A percentile compares a stretch with the other conserved stretches of the same genome.
These are phyloP conservation scores for Nephrotoma guestfalica DNA, from an alignment of 2,888 invertebrate genomes.

Conservation along the genomic window DNA sequence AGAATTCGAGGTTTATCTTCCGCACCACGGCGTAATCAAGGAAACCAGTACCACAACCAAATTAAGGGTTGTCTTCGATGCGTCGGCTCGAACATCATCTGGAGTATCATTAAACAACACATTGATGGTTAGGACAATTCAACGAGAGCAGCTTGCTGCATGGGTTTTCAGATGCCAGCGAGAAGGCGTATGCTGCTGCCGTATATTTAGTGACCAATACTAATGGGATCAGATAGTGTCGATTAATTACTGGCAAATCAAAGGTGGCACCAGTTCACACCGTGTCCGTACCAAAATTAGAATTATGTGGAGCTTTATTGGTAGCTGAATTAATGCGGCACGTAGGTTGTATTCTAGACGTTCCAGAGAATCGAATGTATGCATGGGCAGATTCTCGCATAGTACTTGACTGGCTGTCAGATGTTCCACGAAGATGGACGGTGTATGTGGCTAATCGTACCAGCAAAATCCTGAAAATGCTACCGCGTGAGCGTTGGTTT, in stretches of 20 bases:
- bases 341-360: background rate
- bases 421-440: background rate
- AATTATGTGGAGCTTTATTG: background rate
- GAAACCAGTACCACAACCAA: no score
- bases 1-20: constrained; percentile 2
- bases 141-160: background rate
- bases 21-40: background rate
- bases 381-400: background rate
- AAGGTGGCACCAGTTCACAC: no score
- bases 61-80: no score
- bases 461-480: background rate
- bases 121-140: background rate
- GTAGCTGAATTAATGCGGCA: background rate
- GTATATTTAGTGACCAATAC: background rate
- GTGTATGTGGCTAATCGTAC: background rate
- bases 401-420: background rate
- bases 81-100: no score
- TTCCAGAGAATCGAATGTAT: no score
- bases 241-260: background rate
- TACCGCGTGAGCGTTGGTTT: background rate
- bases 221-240: background rate
- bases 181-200: background rate
- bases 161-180: background rate
- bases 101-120: no score
- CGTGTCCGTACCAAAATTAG: background rate